Percentiles rank a stretch among this genome's conserved stretches.
Evolutionary conservation across 2,113 vertebrate species (phyloP).

Genomic region (Actinemys pallida): DNA sequence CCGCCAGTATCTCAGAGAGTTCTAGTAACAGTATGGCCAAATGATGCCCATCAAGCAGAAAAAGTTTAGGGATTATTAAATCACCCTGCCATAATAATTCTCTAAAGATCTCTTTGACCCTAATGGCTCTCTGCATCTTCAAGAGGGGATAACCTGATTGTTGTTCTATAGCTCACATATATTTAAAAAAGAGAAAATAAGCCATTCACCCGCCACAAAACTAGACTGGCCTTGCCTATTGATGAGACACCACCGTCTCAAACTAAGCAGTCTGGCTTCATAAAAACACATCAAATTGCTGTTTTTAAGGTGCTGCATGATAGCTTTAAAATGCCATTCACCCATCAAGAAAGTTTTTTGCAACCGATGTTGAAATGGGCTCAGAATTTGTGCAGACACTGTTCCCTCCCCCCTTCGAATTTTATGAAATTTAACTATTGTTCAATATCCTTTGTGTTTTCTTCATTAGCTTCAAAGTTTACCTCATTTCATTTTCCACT

Average conservation of each 20-base stretch:
- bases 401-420: constrained; percentile 16
- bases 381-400: neutral
- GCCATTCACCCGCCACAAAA: constrained; percentile 6
- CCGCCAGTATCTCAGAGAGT: neutral
- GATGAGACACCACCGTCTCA: constrained; percentile 3
- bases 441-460: constrained; percentile 61
- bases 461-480: constrained; percentile 74
- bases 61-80: constrained; percentile 29
- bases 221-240: neutral
- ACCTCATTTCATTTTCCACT: constrained; percentile 63
- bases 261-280: neutral
- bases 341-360: constrained; percentile 40
- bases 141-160: constrained; percentile 14
- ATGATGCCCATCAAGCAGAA: constrained; percentile 12
- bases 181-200: neutral
- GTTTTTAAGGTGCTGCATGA: constrained; percentile 33
- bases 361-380: constrained; percentile 23
- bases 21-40: neutral
- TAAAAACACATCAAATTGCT: constrained; percentile 50
- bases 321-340: constrained; percentile 13
- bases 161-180: neutral
- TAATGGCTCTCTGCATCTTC: constrained; percentile 23
- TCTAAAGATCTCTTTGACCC: constrained; percentile 2
- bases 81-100: neutral
- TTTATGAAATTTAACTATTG: constrained; percentile 49